phyloP scores from a whole-genome alignment of 2,888 invertebrate species.

The Eledona agricola region DNA sequence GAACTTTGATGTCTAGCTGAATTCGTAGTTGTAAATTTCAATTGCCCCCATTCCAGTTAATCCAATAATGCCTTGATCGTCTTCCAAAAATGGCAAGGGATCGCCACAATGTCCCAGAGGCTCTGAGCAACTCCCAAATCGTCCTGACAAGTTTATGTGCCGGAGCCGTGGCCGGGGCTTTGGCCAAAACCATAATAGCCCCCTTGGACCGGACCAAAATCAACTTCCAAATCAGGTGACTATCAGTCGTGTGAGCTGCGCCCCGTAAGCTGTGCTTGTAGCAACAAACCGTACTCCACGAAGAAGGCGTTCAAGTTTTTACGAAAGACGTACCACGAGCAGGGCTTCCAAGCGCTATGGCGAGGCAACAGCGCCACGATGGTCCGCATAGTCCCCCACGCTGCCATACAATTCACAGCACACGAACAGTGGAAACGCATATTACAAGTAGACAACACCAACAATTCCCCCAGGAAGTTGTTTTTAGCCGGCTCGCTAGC shows the following conservation, averaged over 20 bases:
- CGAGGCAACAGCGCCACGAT: slow-evolving; percentile 98
- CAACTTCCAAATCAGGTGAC: slow-evolving; percentile 92
- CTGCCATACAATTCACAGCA: slow-evolving; percentile 96
- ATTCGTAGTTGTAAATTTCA: slow-evolving; percentile 3
- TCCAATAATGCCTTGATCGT: slow-evolving; percentile 44
- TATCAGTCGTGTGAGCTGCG: slow-evolving; percentile 41
- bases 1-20: slow-evolving; percentile 28
- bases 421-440: slow-evolving; percentile 96
- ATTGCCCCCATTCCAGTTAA: slow-evolving; percentile 13
- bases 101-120: slow-evolving; percentile 32
- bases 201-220: slow-evolving; percentile 98
- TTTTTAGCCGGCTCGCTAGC: slow-evolving; percentile 94
- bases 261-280: slow-evolving; percentile 53
- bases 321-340: slow-evolving; percentile 71
- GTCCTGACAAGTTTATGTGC: slow-evolving; percentile 86
- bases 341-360: slow-evolving; percentile 90
- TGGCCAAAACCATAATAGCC: slow-evolving; percentile 96
- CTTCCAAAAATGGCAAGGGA: slow-evolving; percentile 32
- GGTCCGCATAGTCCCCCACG: slow-evolving; percentile 96
- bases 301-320: slow-evolving; percentile 76
- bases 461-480: slow-evolving; percentile 64
- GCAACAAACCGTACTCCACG: slow-evolving; percentile 76
- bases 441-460: slow-evolving; percentile 73
- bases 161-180: slow-evolving; percentile 93
- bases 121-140: slow-evolving; percentile 66